Conservation (phyloP, 2,113 vertebrate genomes). For the Carassius carassius region DNA sequence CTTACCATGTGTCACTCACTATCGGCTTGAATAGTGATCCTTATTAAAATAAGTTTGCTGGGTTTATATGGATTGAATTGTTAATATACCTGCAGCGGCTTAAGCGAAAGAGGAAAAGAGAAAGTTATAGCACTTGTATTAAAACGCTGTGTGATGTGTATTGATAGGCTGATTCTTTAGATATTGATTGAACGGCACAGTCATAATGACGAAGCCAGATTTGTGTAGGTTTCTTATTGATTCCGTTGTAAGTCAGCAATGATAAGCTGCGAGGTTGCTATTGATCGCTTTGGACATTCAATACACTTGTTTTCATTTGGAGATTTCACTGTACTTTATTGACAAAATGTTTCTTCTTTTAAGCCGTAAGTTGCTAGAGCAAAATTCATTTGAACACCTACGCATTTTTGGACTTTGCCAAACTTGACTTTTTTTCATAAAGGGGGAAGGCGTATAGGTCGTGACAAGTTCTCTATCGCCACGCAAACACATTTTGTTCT, state of each 20-base stretch:
- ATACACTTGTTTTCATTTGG: slow-evolving; percentile 49
- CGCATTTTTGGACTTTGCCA: slow-evolving; percentile 23
- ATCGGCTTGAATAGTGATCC: slow-evolving; percentile 55
- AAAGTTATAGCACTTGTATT: slow-evolving; percentile 61
- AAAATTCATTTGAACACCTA: slow-evolving; percentile 6
- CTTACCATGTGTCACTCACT: slow-evolving; percentile 55
- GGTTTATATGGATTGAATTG: slow-evolving; percentile 71
- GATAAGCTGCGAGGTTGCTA: slow-evolving; percentile 52
- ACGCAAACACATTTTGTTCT: not conserved
- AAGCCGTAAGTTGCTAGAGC: slow-evolving; percentile 23
- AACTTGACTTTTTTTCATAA: slow-evolving; percentile 45
- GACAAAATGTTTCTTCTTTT: slow-evolving; percentile 46
- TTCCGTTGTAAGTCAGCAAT: slow-evolving; percentile 50
- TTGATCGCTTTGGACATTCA: slow-evolving; percentile 54
- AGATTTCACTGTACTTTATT: slow-evolving; percentile 45
- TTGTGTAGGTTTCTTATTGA: slow-evolving; percentile 49
- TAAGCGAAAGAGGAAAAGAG: slow-evolving; percentile 64
- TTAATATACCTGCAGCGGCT: slow-evolving; percentile 67
- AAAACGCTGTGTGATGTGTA: slow-evolving; percentile 60
- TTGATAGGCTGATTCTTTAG: slow-evolving; percentile 62
- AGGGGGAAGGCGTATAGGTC: not conserved
- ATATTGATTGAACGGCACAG: slow-evolving; percentile 45
- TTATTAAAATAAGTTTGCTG: slow-evolving; percentile 69
- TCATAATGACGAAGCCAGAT: slow-evolving; percentile 46
- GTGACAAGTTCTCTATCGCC: not conserved